These are phyloP conservation scores for Ophioderma brevispina DNA, from an alignment of 35 echinoderm and acorn worm genomes.

Conservation along the genomic window DNA sequence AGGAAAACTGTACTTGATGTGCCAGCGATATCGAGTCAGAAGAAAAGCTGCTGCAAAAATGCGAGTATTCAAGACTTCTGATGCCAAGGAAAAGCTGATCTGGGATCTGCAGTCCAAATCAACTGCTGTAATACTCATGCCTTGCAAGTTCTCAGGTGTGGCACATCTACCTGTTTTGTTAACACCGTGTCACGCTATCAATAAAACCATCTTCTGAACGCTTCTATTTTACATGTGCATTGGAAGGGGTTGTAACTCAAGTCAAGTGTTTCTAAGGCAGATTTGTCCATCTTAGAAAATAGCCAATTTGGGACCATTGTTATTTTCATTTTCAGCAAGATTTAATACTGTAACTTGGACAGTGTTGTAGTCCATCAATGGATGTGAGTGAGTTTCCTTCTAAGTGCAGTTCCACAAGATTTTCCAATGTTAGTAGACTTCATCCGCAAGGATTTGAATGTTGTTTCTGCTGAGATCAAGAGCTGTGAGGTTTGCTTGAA, in stretches of 20 bases:
- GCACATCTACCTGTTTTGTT: not conserved
- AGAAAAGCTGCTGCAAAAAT: not conserved
- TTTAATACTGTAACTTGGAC: too few relatives aligned
- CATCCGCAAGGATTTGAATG: too few relatives aligned
- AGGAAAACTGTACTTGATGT: not conserved
- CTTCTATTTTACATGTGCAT: not conserved
- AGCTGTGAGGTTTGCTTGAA: too few relatives aligned
- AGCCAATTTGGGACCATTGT: too few relatives aligned
- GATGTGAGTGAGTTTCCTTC: too few relatives aligned
- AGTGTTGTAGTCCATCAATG: too few relatives aligned
- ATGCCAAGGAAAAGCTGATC: not conserved
- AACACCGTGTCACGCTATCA: not conserved
- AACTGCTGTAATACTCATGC: not conserved
- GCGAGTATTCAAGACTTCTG: not conserved
- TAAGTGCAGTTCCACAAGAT: too few relatives aligned
- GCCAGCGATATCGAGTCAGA: not conserved
- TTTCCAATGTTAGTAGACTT: too few relatives aligned
- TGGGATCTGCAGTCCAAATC: not conserved
- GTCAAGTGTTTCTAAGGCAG: not conserved
- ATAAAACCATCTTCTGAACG: not conserved
- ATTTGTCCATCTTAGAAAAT: too few relatives aligned
- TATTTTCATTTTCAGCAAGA: too few relatives aligned
- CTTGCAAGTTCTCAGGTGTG: not conserved
- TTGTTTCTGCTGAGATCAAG: too few relatives aligned
- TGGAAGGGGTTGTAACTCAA: not conserved